Conservation (phyloP, 2,113 vertebrate genomes). For the Pygoscelis antarcticus region DNA sequence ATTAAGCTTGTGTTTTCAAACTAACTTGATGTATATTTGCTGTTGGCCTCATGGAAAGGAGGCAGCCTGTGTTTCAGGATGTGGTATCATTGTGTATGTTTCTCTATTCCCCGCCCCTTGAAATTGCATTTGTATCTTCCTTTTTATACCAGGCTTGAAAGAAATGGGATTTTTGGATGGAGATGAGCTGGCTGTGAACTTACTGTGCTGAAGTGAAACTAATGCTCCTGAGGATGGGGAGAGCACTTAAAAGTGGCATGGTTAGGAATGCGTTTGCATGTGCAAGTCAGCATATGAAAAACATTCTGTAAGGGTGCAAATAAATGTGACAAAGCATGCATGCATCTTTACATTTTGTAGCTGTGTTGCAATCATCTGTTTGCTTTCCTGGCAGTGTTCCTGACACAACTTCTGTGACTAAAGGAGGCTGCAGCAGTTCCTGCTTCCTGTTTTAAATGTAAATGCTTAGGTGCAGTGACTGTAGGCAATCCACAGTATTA, state of each 20-base stretch:
- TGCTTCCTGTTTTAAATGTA: not conserved
- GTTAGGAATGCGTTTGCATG: not conserved
- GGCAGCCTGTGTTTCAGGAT: not conserved
- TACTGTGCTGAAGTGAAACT: not conserved
- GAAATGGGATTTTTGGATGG: not conserved
- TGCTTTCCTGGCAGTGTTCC: not conserved
- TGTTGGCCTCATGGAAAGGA: not conserved
- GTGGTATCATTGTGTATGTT: not conserved
- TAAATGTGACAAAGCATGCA: not conserved
- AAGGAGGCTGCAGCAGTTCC: not conserved
- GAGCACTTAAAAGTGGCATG: not conserved
- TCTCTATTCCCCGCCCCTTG: not conserved
- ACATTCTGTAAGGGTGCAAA: not conserved
- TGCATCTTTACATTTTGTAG: not conserved
- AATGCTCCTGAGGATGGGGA: not conserved
- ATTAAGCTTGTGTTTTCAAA: not conserved
- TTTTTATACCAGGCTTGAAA: not conserved
- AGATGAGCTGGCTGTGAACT: not conserved
- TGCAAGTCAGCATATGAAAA: not conserved
- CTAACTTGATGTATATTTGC: not conserved
- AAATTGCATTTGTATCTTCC: not conserved
- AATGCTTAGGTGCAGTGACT: not conserved
- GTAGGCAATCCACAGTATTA: not conserved
- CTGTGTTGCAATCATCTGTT: not conserved
- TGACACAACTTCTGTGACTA: not conserved